Percentiles rank a stretch among this genome's conserved stretches.
Conservation (phyloP, 1,140 invertebrate genomes). For the Gryllus bimaculatus region DNA sequence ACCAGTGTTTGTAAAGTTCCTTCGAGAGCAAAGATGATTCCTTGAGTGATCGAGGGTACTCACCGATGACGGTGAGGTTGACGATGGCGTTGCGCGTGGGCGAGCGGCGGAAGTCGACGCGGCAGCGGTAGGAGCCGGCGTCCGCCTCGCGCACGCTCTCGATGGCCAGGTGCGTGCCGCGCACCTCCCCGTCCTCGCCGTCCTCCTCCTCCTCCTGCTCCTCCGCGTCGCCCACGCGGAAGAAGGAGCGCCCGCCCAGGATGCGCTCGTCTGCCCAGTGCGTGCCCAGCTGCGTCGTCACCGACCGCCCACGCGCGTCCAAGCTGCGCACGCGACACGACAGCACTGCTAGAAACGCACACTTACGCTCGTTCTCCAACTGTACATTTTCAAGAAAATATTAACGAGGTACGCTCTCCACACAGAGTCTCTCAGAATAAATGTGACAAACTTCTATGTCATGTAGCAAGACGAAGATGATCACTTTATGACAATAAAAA, state of each 20-base stretch:
- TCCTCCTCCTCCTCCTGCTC: slow-evolving; percentile 55
- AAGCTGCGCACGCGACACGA: slow-evolving; percentile 40
- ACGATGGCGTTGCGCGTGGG: slow-evolving; percentile 78
- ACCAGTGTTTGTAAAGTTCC: too few species aligned
- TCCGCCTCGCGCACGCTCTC: slow-evolving; percentile 57
- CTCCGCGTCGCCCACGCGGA: slow-evolving; percentile 43
- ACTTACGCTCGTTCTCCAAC: too few species aligned
- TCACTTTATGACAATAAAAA: too few species aligned
- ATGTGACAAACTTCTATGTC: too few species aligned
- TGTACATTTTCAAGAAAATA: too few species aligned
- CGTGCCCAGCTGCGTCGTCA: slow-evolving; percentile 47
- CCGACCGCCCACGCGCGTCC: slow-evolving; percentile 48
- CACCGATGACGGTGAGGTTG: slow-evolving; percentile 81
- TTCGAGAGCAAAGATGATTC: too few species aligned
- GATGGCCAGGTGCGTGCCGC: slow-evolving; percentile 53
- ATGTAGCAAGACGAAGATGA: too few species aligned
- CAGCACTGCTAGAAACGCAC: too few species aligned
- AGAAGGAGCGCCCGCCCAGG: slow-evolving; percentile 51
- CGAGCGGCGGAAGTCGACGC: slow-evolving; percentile 80
- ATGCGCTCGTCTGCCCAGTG: slow-evolving; percentile 56
- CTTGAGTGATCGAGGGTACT: too few species aligned
- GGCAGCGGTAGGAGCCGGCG: slow-evolving; percentile 72
- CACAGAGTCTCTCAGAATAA: too few species aligned
- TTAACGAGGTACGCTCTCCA: too few species aligned
- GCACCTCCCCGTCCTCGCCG: slow-evolving; percentile 46